Percentiles rank a stretch among this genome's conserved stretches.
phyloP scores from a whole-genome alignment of 2,888 invertebrate genomes.

The Lasioglossum lativentre region DNA sequence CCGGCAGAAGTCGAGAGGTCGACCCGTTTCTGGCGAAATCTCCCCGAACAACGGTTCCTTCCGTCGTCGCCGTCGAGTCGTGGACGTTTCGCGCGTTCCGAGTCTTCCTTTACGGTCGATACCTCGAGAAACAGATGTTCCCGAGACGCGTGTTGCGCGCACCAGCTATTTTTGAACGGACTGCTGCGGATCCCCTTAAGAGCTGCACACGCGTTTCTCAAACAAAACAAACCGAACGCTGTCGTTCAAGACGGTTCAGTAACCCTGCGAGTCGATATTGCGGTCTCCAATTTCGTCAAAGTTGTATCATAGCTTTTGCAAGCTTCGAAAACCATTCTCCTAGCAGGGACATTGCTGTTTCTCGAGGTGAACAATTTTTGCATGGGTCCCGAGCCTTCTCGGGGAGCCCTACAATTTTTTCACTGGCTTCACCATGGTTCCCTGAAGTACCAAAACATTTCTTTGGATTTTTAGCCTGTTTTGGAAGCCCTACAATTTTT shows the following conservation, averaged over 20 bases:
- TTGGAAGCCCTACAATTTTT: no score
- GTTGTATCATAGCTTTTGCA: background rate
- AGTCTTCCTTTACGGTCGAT: background rate
- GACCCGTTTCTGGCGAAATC: conserved; percentile 9
- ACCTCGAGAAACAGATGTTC: conserved; percentile 26
- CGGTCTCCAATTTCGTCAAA: background rate
- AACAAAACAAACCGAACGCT: conserved; percentile 19
- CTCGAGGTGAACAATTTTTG: background rate
- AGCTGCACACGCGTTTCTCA: background rate
- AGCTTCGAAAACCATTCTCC: background rate
- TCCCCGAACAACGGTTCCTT: conserved; percentile 7
- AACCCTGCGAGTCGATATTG: background rate
- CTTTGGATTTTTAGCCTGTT: background rate
- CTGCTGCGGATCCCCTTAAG: conserved; percentile 40
- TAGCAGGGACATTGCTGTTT: no score
- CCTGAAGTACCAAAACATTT: background rate
- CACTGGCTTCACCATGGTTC: background rate
- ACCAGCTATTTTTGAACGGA: conserved; percentile 33
- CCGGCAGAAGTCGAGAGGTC: conserved; percentile 8
- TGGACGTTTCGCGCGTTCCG: background rate
- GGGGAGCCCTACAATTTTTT: background rate
- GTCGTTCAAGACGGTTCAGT: background rate
- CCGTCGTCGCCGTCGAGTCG: background rate
- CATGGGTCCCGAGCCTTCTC: background rate
- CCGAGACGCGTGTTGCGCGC: conserved; percentile 29